A percentile compares a stretch with the other conserved stretches of the same genome.
Conservation (phyloP, 2,888 invertebrate genomes). For the Drosophila lacicola region DNA sequence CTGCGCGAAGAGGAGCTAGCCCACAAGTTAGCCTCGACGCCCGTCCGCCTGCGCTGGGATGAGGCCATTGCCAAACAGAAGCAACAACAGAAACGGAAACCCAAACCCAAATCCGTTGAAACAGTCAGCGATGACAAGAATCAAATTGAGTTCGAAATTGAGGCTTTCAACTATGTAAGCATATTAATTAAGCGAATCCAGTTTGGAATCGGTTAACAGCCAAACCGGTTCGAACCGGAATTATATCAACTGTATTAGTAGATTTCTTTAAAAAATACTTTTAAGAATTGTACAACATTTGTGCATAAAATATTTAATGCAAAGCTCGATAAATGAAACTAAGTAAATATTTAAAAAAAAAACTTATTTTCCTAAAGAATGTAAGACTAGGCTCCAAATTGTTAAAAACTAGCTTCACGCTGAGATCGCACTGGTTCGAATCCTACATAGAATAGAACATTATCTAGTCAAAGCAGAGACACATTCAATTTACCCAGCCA, state of each 20-base stretch:
- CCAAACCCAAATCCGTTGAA: slow-evolving; percentile 56
- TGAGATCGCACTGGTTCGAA: background rate
- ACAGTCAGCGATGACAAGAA: slow-evolving; percentile 77
- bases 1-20: slow-evolving; percentile 67
- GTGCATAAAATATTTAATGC: too few species aligned
- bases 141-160: slow-evolving; percentile 83
- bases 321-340: too few species aligned
- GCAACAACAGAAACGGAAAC: slow-evolving; percentile 58
- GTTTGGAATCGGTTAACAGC: too few species aligned
- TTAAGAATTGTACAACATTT: too few species aligned
- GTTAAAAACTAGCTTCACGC: too few species aligned
- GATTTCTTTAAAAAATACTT: too few species aligned
- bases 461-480: background rate
- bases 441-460: background rate
- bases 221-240: background rate
- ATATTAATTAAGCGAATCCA: background rate
- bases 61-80: slow-evolving; percentile 73
- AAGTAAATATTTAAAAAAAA: too few species aligned
- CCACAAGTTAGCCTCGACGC: slow-evolving; percentile 62
- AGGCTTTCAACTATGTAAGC: slow-evolving; percentile 85
- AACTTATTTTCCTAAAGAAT: too few species aligned
- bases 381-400: too few species aligned
- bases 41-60: slow-evolving; percentile 72
- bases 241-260: background rate
- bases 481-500: background rate